These are phyloP conservation scores for Alligator mississippiensis DNA, from an alignment of 2,113 vertebrate species.

Conservation along the genomic window DNA sequence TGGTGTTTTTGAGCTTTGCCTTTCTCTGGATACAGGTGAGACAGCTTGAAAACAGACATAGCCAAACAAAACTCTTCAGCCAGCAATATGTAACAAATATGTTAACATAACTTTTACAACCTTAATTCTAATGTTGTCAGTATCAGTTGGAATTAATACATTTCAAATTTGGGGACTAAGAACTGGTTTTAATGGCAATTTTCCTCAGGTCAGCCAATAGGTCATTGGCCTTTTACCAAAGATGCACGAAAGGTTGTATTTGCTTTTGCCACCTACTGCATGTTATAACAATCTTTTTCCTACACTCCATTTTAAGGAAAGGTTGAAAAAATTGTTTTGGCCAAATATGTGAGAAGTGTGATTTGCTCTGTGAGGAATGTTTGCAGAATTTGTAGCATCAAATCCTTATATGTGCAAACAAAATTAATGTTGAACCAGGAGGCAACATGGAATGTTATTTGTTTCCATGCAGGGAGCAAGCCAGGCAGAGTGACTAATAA, in stretches of 20 bases:
- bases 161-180: too few relatives aligned
- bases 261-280: background rate
- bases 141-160: too few relatives aligned
- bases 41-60: fast-evolving
- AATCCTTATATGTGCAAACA: background rate
- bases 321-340: background rate
- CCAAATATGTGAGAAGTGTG: background rate
- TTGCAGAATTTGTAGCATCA: background rate
- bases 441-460: constrained; percentile 29
- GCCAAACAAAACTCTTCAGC: fast-evolving
- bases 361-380: background rate
- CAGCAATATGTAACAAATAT: background rate
- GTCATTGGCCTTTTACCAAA: background rate
- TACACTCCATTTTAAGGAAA: fast-evolving
- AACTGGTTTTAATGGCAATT: too few relatives aligned
- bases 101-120: background rate
- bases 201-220: too few relatives aligned
- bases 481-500: constrained; percentile 24
- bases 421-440: background rate
- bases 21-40: background rate
- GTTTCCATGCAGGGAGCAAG: background rate
- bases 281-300: background rate
- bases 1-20: background rate
- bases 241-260: background rate
- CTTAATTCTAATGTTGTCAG: background rate